phyloP scores from a whole-genome alignment of 2,797 vertebrate genomes.

The Muraenolepis orangiensis region DNA sequence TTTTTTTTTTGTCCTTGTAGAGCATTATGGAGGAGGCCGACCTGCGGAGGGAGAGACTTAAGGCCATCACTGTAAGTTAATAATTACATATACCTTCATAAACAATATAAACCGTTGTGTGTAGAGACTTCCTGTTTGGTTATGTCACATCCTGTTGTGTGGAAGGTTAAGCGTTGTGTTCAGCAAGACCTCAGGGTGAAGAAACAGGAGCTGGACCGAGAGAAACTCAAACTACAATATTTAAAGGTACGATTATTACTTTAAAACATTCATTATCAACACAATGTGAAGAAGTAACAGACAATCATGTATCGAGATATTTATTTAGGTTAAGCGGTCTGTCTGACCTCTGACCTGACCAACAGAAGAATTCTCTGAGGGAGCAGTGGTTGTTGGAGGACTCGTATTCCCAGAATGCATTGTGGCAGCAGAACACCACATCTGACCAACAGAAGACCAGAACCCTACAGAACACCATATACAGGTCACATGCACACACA shows the following conservation, averaged over 20 bases:
- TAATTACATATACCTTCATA: background rate
- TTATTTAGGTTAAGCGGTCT: too few species aligned
- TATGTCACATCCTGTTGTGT: background rate
- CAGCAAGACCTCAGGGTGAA: slow-evolving; percentile 83
- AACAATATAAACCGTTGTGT: background rate
- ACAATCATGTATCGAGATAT: background rate
- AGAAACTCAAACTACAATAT: slow-evolving; percentile 83
- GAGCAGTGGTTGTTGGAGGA: slow-evolving; percentile 88
- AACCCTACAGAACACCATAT: slow-evolving; percentile 75
- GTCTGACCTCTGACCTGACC: background rate
- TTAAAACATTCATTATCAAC: too few species aligned
- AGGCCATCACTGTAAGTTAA: slow-evolving; percentile 86
- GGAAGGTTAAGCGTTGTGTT: slow-evolving; percentile 83
- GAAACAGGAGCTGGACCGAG: slow-evolving; percentile 81
- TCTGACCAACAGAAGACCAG: slow-evolving; percentile 73
- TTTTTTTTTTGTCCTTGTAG: slow-evolving; percentile 11
- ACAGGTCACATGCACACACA: slow-evolving; percentile 67
- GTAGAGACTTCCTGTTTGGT: background rate
- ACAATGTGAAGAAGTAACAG: too few species aligned
- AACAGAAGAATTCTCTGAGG: slow-evolving; percentile 81
- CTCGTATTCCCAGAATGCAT: slow-evolving; percentile 66
- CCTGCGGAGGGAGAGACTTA: slow-evolving; percentile 85
- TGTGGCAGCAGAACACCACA: slow-evolving; percentile 70
- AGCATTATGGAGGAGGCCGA: slow-evolving; percentile 86
- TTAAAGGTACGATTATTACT: too few species aligned